A percentile compares a stretch with the other conserved stretches of the same genome.
These are phyloP conservation scores for Denticeps clupeoides DNA, from an alignment of 2,797 vertebrate genomes.

Conservation along the genomic window DNA sequence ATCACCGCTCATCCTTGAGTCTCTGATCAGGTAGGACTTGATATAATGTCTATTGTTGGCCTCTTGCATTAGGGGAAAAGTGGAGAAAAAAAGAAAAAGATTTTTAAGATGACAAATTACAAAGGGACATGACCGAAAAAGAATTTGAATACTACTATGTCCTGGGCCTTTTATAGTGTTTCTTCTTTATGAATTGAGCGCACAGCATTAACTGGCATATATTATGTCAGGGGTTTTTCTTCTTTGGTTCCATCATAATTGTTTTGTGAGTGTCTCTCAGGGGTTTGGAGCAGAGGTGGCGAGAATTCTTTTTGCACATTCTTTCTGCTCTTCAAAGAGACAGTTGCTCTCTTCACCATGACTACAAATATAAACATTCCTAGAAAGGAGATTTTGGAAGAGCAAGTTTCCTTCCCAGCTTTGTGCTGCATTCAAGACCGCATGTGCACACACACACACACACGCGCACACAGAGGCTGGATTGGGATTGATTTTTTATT, in stretches of 20 bases:
- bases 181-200: conserved; percentile 9
- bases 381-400: conserved; percentile 6
- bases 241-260: background rate
- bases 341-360: background rate
- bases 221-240: conserved; percentile 8
- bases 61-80: too few relatives aligned
- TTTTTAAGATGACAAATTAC: too few relatives aligned
- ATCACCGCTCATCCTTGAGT: conserved; percentile 87
- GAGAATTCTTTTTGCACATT: conserved; percentile 8
- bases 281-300: conserved; percentile 8
- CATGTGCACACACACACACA: too few relatives aligned
- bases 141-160: too few relatives aligned
- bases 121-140: too few relatives aligned
- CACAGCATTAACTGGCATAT: conserved; percentile 8
- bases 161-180: conserved; percentile 15
- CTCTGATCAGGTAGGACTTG: conserved; percentile 96
- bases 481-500: too few relatives aligned
- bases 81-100: too few relatives aligned
- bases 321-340: conserved; percentile 7
- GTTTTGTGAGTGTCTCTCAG: conserved; percentile 14
- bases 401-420: too few relatives aligned
- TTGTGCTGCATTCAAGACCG: background rate
- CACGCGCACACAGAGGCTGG: too few relatives aligned
- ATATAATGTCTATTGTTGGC: too few relatives aligned
- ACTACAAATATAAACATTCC: conserved; percentile 8